Evolutionary conservation across 2,888 invertebrate genomes (phyloP).

Genomic region (Dolichopus griseipennis): DNA sequence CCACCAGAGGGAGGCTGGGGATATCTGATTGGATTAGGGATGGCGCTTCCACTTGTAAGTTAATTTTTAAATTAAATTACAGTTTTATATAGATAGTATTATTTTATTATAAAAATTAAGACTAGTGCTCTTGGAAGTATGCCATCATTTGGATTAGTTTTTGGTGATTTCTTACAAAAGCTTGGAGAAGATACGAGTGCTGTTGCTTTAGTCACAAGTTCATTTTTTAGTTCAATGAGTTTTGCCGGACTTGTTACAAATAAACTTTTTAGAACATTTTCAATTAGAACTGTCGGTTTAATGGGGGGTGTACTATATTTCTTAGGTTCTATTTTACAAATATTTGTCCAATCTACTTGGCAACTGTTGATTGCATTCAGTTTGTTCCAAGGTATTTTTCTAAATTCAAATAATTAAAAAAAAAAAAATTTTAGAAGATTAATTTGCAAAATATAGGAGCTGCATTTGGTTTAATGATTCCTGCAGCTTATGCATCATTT

Average conservation of each 20-base stretch:
- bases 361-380: constrained; percentile 58
- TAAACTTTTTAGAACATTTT: constrained; percentile 55
- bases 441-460: constrained; percentile 46
- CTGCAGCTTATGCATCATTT: constrained; percentile 62
- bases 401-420: not conserved
- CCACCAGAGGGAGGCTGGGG: constrained; percentile 77
- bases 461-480: constrained; percentile 64
- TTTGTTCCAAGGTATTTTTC: constrained; percentile 40
- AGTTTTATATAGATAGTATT: not conserved
- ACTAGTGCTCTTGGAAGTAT: constrained; percentile 58
- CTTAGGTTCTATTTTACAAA: constrained; percentile 52
- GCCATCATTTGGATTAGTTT: constrained; percentile 61
- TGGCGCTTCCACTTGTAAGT: constrained; percentile 68
- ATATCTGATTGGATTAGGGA: constrained; percentile 62
- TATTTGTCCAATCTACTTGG: constrained; percentile 54
- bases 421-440: constrained; percentile 20
- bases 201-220: constrained; percentile 59
- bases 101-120: constrained; percentile 39
- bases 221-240: constrained; percentile 49
- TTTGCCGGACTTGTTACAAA: constrained; percentile 57
- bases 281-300: constrained; percentile 58
- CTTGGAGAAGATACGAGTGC: constrained; percentile 61
- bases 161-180: constrained; percentile 57
- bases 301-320: constrained; percentile 56
- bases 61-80: constrained; percentile 7